Percentiles rank a stretch among this genome's conserved stretches.
Evolutionary conservation across 2,113 vertebrate genomes (phyloP).

Genomic region (Coreoperca whiteheadi): DNA sequence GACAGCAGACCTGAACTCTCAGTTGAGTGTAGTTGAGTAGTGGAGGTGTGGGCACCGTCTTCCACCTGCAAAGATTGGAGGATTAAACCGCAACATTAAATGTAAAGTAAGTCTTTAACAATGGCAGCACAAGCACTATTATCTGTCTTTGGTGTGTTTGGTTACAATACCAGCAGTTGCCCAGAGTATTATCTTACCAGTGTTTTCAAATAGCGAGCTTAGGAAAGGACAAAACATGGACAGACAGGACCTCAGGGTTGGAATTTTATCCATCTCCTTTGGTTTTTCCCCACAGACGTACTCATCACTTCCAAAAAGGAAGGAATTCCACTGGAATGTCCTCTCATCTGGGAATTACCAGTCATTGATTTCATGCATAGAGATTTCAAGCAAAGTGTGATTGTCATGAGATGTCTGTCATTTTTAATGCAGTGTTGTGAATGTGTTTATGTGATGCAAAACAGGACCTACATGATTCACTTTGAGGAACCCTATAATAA

Average conservation of each 20-base stretch:
- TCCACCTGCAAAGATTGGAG: conserved; percentile 1
- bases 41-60: neutral
- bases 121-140: conserved; percentile 30
- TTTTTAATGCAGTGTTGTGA: conserved; percentile 15
- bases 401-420: conserved; percentile 23
- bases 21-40: conserved; percentile 2
- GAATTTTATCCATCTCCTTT: conserved; percentile 64
- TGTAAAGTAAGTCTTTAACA: conserved; percentile 38
- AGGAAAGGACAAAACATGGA: conserved; percentile 44
- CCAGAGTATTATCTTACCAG: conserved; percentile 48
- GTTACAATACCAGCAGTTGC: conserved; percentile 54
- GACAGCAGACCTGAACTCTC: conserved; percentile 32
- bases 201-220: conserved; percentile 63
- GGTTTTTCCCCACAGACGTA: conserved; percentile 35
- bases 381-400: conserved; percentile 22
- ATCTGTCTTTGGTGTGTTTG: conserved; percentile 52
- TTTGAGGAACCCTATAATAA: conserved; percentile 14
- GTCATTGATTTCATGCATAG: conserved; percentile 34
- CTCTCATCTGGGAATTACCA: conserved; percentile 22
- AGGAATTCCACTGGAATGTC: conserved; percentile 62
- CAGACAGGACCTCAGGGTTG: conserved; percentile 60
- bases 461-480: conserved; percentile 7
- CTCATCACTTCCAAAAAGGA: conserved; percentile 30
- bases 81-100: conserved; percentile 54
- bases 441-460: conserved; percentile 36